Evolutionary conservation across 2,113 vertebrate genomes (phyloP).

Genomic region (Vicugna pacos): DNA sequence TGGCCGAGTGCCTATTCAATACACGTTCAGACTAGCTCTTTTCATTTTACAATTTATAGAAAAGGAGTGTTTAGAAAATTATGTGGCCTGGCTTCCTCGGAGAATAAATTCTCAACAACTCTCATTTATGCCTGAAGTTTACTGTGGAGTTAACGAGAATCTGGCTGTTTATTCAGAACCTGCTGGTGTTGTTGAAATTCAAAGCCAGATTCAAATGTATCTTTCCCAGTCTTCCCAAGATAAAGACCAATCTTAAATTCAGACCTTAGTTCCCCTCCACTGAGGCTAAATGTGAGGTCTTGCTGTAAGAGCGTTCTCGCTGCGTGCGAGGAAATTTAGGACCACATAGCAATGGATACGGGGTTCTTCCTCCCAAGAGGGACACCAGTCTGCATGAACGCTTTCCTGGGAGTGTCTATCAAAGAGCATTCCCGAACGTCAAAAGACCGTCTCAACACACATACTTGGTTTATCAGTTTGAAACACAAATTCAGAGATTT

Average conservation of each 20-base stretch:
- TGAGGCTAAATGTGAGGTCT: background rate
- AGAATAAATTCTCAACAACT: slow-evolving; percentile 9
- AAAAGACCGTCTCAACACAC: background rate
- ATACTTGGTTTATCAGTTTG: accelerated
- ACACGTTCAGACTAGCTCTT: background rate
- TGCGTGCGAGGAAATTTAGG: background rate
- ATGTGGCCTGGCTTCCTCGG: background rate
- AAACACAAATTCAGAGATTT: accelerated
- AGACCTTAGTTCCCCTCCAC: background rate
- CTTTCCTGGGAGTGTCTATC: accelerated
- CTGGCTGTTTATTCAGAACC: slow-evolving; percentile 24
- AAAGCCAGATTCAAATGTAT: slow-evolving; percentile 45
- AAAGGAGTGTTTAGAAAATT: slow-evolving; percentile 1
- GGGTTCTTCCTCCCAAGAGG: too few species aligned
- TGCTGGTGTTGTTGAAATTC: slow-evolving; percentile 26
- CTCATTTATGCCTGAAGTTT: background rate
- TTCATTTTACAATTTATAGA: background rate
- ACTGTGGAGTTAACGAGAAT: slow-evolving; percentile 17
- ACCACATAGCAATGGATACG: accelerated
- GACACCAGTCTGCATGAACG: accelerated
- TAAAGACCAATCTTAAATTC: slow-evolving; percentile 10
- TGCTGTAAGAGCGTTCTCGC: background rate
- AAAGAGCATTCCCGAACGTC: accelerated
- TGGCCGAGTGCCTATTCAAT: accelerated
- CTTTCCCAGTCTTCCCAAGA: background rate